Conservation (phyloP, 92 coral and sea anemone genomes). For the Pocillopora meandrina region DNA sequence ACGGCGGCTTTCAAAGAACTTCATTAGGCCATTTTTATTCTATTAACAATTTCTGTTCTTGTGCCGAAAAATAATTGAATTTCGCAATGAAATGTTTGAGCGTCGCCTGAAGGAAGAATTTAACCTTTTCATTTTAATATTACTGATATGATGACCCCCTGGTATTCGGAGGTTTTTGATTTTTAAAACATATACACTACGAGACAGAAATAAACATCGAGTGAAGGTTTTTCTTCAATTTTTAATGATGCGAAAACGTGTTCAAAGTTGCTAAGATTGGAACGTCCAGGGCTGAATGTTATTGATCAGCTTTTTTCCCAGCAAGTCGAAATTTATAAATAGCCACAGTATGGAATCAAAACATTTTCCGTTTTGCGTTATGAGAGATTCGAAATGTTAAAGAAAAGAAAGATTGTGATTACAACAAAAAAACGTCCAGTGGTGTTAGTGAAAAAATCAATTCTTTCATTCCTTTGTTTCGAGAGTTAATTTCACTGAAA, state of each 20-base stretch:
- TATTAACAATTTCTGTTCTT: conserved; percentile 16
- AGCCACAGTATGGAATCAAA: not conserved
- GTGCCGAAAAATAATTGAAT: conserved; percentile 14
- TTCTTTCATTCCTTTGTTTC: not conserved
- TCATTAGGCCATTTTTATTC: not conserved
- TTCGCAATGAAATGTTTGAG: conserved; percentile 1
- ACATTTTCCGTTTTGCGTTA: not conserved
- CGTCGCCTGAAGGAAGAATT: conserved; percentile 6
- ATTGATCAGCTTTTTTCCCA: not conserved
- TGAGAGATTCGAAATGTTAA: not conserved
- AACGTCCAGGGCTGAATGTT: not conserved
- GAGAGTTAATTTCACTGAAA: conserved; percentile 4
- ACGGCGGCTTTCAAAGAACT: conserved; percentile 10
- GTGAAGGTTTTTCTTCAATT: conserved; percentile 13
- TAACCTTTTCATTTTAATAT: not conserved
- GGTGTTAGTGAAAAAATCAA: not conserved
- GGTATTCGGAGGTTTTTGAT: not conserved
- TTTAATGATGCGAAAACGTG: conserved; percentile 31
- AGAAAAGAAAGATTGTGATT: not conserved
- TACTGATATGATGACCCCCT: not conserved
- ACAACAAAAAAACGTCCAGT: not conserved
- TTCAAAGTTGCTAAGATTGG: conserved; percentile 10
- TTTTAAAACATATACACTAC: conserved; percentile 1
- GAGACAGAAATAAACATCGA: not conserved
- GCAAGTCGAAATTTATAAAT: conserved; percentile 16